These are phyloP conservation scores for Rugalucina vietnamica DNA, from an alignment of 2,888 invertebrate species.

Conservation along the genomic window DNA sequence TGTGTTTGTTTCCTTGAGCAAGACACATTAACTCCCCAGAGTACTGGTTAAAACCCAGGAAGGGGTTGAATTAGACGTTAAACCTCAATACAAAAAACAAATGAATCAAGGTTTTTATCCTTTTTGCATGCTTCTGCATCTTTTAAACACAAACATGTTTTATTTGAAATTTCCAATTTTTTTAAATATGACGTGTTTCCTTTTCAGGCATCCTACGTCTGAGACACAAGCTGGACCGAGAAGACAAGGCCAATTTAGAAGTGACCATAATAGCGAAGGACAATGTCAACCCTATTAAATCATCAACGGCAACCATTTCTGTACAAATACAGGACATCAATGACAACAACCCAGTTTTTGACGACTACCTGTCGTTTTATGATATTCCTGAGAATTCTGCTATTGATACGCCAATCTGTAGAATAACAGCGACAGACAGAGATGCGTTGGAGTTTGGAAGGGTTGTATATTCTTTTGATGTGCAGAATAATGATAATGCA, in stretches of 20 bases:
- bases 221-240: constrained; percentile 87
- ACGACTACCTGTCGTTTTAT: constrained; percentile 57
- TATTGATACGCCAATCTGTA: constrained; percentile 85
- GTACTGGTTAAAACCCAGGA: too few species aligned
- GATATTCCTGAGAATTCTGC: constrained; percentile 70
- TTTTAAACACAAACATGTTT: too few species aligned
- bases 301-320: constrained; percentile 87
- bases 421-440: constrained; percentile 89
- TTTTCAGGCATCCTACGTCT: constrained; percentile 56
- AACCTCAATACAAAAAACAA: too few species aligned
- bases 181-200: too few species aligned
- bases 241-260: constrained; percentile 58
- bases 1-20: too few species aligned
- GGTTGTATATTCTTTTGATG: constrained; percentile 88
- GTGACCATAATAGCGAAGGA: constrained; percentile 76
- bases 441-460: constrained; percentile 86
- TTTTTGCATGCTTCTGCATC: too few species aligned
- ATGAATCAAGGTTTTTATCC: too few species aligned
- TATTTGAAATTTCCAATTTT: too few species aligned
- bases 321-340: constrained; percentile 91
- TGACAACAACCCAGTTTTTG: constrained; percentile 90
- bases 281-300: constrained; percentile 66
- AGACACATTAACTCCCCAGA: too few species aligned
- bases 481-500: constrained; percentile 88
- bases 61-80: too few species aligned